A percentile compares a stretch with the other conserved stretches of the same genome.
phyloP scores from a whole-genome alignment of 2,797 vertebrate species.

The Chloroceryle amazona region DNA sequence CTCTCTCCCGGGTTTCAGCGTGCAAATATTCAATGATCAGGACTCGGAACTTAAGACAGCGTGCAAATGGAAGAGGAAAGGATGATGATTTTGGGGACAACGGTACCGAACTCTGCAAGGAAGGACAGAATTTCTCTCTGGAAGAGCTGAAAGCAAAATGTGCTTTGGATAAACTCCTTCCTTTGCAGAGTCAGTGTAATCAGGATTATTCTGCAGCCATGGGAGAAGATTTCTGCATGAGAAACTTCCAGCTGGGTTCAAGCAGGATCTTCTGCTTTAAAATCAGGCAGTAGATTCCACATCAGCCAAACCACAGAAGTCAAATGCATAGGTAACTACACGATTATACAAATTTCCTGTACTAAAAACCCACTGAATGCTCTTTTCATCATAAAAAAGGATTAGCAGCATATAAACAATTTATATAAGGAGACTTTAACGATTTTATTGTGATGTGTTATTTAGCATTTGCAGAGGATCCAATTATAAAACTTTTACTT shows the following conservation, averaged over 20 bases:
- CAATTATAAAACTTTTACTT: constrained; percentile 14
- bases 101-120: background rate
- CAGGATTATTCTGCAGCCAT: background rate
- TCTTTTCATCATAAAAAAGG: background rate
- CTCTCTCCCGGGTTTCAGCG: background rate
- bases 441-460: background rate
- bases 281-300: background rate
- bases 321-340: background rate
- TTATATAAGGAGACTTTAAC: background rate
- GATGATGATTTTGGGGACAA: background rate
- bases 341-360: background rate
- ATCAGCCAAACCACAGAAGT: background rate
- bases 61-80: background rate
- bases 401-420: constrained; percentile 27
- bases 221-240: background rate
- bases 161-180: background rate
- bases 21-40: background rate
- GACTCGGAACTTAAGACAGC: background rate
- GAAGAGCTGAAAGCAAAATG: background rate
- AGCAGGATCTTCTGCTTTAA: background rate
- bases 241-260: background rate
- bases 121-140: background rate
- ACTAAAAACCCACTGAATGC: background rate
- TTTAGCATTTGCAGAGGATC: background rate
- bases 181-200: background rate